Evolutionary conservation across 2,888 invertebrate genomes (phyloP), one percentile per base, ranked within the genome.

Genomic region (Epirrita christyi): DNA sequence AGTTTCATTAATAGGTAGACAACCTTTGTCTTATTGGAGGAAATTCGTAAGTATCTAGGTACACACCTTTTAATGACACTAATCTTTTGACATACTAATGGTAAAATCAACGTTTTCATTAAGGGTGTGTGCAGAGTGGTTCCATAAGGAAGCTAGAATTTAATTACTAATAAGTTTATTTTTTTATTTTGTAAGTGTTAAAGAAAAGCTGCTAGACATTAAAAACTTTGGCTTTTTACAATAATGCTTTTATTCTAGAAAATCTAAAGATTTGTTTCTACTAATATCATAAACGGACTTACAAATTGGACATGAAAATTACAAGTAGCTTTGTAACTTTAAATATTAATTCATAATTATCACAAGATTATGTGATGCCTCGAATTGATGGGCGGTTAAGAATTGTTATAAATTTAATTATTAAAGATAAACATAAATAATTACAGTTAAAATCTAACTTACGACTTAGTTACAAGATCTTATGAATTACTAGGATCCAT

Each of bases 401-500:
- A 53, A 47, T 53, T 61, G 57, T 44, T 57, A 64, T 61, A 58
- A 67, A 62, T 70, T 64, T 68, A 59, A 53, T 65, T 73, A 74
- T 67, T n/a, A 75, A 75, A 68, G 70, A 74, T 76, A 72, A 70
- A 72, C 73, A 80, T 75, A 74, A 75, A 75, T 75, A 72, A 66
- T 72, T 70, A 76, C 76, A 70, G 63, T 55, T 68, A 72, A 68
- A 61, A 62, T 52, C 67, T 75, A 79, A 51, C 68, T 75, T 79
- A 79, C 41, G 32, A 61, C 60, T 75, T 77, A 75, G 46, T 75
- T 81, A 80, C 66, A 81, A 77, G 75, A 80, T 73, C 84, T 85
- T 86, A 86, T 68, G 74, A 70, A 75, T 78, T 88, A 89, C 78
- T 89, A 89, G 89, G 88, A 89, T 87, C 78, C 86, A 79, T 85